Conservation (phyloP, 2,113 vertebrate species). For the Lanius ludovicianus region DNA sequence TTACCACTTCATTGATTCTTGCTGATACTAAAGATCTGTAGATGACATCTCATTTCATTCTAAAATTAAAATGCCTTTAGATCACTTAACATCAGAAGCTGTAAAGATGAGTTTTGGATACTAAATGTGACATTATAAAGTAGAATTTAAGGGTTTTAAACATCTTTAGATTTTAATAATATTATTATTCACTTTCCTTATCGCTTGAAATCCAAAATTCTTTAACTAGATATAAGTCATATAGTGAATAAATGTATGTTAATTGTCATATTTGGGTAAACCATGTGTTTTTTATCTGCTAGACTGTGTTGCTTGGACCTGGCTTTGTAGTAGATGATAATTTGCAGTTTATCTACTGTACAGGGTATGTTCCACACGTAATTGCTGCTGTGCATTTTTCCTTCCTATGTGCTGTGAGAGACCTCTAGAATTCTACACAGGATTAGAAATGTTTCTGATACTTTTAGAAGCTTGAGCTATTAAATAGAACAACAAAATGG, state of each 20-base stretch:
- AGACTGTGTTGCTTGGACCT: background rate
- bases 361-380: background rate
- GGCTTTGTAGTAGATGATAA: background rate
- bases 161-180: background rate
- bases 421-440: background rate
- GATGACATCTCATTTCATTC: conserved; percentile 57
- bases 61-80: conserved; percentile 44
- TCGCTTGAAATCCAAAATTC: background rate
- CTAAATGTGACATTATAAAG: background rate
- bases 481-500: background rate
- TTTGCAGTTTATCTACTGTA: background rate
- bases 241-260: background rate
- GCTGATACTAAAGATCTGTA: conserved; percentile 40
- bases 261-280: background rate
- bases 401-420: background rate
- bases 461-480: background rate
- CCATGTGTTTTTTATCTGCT: background rate
- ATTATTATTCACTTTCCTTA: background rate
- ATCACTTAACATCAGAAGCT: background rate
- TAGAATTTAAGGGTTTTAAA: conserved; percentile 19
- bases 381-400: background rate
- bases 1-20: conserved; percentile 55
- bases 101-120: conserved; percentile 27
- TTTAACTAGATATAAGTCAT: background rate
- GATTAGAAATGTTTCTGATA: background rate